Evolutionary conservation across 2,888 invertebrate species (phyloP), one percentile per base, ranked within the genome.

Genomic region (Lymantria monacha): DNA sequence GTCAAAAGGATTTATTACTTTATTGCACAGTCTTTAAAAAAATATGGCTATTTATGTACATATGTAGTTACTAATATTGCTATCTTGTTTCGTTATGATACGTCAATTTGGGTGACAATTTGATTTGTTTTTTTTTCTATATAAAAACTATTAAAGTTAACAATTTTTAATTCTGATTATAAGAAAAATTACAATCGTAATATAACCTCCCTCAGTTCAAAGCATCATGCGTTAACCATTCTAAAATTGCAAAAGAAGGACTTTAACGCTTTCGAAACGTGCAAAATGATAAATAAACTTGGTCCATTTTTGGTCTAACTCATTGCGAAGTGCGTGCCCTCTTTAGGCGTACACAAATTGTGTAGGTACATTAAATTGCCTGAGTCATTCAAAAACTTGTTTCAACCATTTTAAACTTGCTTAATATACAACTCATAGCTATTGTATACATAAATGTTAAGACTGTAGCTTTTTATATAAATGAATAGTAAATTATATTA

Each of bases 201-300:
- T 10, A 7, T 14, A 10, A 13, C 42, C 14, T 36, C 11, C 36
- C 2, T 36, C 9, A 36, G 36, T 36, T 38, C 12, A 38, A 38
- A 8, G 44, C 41, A 43, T 42, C 44, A 48, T 55, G 59, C 54
- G 57, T 47, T 59, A 60, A 63, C 49, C 51, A 44, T 59, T 46
- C 31, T 33, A 46, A 60, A 55, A 56, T 69, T 66, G 67, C 64
- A 67, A 70, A 66, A 63, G 62, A 63, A 69, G 66, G 61, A 69
- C 40, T 66, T 61, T 49, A 45, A 44, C 48, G 47, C 49, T 72
- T 71, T 56, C 66, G 60, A 63, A 74, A 72, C 58, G 62, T 63
- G 68, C 63, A 55, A 72, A 70, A 67, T 61, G 59, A 51, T 63
- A 48, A 62, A 54, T 58, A 64, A 65, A 61, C 51, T 41, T 51